These are phyloP conservation scores for Scomberomorus guttatus DNA, from an alignment of 2,797 vertebrate genomes.

Conservation along the genomic window DNA sequence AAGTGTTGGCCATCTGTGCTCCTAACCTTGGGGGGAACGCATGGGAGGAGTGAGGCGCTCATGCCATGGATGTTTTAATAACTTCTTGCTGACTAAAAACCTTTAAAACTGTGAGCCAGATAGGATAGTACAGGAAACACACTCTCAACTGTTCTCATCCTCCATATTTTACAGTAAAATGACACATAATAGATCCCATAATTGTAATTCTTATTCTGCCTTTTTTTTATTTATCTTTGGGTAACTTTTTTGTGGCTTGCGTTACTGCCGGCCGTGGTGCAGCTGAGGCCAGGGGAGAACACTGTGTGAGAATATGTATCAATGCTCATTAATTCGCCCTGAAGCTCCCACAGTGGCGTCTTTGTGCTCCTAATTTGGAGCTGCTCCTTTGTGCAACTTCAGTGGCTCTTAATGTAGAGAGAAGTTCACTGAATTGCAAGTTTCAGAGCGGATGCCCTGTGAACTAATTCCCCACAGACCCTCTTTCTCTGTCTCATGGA, in stretches of 20 bases:
- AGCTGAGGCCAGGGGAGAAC: slow-evolving; percentile 51
- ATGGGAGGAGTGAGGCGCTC: slow-evolving; percentile 40
- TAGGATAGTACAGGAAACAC: slow-evolving; percentile 30
- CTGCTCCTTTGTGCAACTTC: slow-evolving; percentile 83
- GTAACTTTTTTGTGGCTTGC: slow-evolving; percentile 37
- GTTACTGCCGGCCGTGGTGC: slow-evolving; percentile 21
- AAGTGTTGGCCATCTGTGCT: slow-evolving; percentile 77
- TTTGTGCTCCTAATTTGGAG: slow-evolving; percentile 86
- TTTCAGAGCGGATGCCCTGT: slow-evolving; percentile 75
- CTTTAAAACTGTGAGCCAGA: slow-evolving; percentile 61
- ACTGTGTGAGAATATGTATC: slow-evolving; percentile 81
- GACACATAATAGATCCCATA: background rate
- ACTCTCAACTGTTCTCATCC: slow-evolving; percentile 5
- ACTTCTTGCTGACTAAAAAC: slow-evolving; percentile 51
- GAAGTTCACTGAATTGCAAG: slow-evolving; percentile 78
- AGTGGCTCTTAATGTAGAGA: slow-evolving; percentile 80
- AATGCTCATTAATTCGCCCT: slow-evolving; percentile 83
- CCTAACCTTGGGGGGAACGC: slow-evolving; percentile 28
- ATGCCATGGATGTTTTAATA: slow-evolving; percentile 49
- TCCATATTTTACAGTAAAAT: background rate
- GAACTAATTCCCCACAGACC: slow-evolving; percentile 76
- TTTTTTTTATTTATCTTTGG: slow-evolving; percentile 5
- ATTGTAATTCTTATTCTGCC: background rate
- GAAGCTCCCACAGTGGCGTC: slow-evolving; percentile 82
- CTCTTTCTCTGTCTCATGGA: slow-evolving; percentile 66